Conservation (phyloP, 2,113 vertebrate genomes). For the Sphaerodactylus townsendi region DNA sequence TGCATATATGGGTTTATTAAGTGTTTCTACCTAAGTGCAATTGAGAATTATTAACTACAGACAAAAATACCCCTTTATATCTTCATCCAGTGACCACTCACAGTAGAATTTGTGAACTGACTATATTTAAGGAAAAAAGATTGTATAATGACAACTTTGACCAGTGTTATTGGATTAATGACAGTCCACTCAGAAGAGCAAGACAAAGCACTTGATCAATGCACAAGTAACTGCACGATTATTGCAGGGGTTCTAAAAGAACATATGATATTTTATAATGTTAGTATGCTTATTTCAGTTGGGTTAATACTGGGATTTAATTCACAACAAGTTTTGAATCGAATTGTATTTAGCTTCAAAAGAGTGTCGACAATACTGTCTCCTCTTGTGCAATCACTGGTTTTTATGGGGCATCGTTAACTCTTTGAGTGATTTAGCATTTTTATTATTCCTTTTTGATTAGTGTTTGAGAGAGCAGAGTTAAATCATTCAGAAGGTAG, state of each 20-base stretch:
- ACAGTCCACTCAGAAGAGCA: background rate
- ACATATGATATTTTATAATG: background rate
- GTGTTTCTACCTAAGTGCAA: background rate
- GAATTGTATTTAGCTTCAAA: background rate
- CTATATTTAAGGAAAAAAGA: background rate
- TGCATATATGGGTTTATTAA: background rate
- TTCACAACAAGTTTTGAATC: background rate
- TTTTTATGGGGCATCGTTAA: constrained; percentile 8
- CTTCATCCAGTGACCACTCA: background rate
- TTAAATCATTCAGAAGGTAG: background rate
- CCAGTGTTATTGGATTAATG: background rate
- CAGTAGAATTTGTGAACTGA: background rate
- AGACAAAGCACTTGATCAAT: background rate
- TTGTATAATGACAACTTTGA: background rate
- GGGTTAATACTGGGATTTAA: background rate
- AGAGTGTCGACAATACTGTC: background rate
- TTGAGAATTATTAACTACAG: background rate
- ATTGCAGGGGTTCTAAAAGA: background rate
- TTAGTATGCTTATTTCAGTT: background rate
- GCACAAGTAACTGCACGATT: background rate
- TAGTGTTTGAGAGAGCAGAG: background rate
- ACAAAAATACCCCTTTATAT: background rate
- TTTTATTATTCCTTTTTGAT: background rate
- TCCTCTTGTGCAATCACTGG: background rate
- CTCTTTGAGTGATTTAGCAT: constrained; percentile 8